Conservation (phyloP, 1,140 invertebrate species). For the Cotesia typhae region DNA sequence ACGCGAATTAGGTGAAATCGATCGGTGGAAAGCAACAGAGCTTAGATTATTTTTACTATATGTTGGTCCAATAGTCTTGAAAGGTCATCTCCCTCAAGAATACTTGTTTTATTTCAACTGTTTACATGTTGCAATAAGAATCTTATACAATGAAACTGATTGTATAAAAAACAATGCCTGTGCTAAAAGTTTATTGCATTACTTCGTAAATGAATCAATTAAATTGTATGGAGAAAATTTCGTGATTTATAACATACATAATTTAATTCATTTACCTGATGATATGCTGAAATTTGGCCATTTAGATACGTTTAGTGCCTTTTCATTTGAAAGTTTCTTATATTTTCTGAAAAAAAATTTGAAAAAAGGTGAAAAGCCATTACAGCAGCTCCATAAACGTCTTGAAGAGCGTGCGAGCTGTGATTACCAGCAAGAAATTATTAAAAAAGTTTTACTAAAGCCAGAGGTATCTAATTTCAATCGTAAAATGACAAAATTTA, state of each 20-base stretch:
- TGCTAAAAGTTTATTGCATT: conserved; percentile 22
- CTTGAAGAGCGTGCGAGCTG: no score
- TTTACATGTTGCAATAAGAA: conserved; percentile 33
- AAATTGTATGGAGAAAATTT: conserved; percentile 31
- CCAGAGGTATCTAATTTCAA: neutral
- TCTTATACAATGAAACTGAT: conserved; percentile 25
- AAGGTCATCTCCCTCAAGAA: conserved; percentile 3
- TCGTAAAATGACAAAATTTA: neutral
- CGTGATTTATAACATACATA: conserved; percentile 36
- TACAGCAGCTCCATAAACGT: conserved; percentile 32
- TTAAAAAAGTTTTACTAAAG: conserved; percentile 35
- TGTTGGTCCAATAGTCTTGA: conserved; percentile 30
- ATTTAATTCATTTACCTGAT: conserved; percentile 35
- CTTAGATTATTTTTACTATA: conserved; percentile 36
- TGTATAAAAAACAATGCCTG: conserved; percentile 25
- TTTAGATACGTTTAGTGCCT: conserved; percentile 37
- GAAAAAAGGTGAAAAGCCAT: conserved; percentile 34
- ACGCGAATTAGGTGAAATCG: conserved; percentile 19
- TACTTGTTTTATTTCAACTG: conserved; percentile 35
- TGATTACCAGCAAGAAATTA: no score
- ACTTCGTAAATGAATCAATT: conserved; percentile 17
- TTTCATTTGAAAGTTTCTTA: conserved; percentile 36
- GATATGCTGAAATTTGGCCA: conserved; percentile 24
- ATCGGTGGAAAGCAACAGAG: conserved; percentile 35
- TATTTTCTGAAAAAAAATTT: conserved; percentile 29